Evolutionary conservation across 2,888 invertebrate genomes (phyloP).

Genomic region (Epinotia demarniana): DNA sequence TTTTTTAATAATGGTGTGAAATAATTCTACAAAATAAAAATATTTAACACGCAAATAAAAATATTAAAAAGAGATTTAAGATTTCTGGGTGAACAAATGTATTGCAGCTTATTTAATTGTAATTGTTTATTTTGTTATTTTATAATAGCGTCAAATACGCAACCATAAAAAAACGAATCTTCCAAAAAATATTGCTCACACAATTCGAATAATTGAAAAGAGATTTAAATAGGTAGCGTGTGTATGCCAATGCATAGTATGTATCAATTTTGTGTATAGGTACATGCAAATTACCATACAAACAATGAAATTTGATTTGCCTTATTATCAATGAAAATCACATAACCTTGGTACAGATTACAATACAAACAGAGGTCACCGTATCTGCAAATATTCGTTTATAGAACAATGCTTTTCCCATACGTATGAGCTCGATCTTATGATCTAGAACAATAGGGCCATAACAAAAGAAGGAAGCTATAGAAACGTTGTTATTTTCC

Average conservation of each 20-base stretch:
- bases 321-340: conserved; percentile 25
- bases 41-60: background rate
- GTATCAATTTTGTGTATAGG: conserved; percentile 1
- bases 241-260: background rate
- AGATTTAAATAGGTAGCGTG: background rate
- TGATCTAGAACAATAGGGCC: conserved; percentile 64
- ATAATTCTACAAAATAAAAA: background rate
- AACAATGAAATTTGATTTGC: conserved; percentile 28
- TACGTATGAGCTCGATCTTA: conserved; percentile 5
- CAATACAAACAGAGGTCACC: conserved; percentile 41
- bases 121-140: no score
- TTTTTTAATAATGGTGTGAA: background rate
- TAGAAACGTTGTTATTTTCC: conserved; percentile 54
- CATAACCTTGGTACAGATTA: conserved; percentile 36
- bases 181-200: background rate
- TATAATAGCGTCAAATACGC: no score
- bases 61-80: background rate
- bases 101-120: no score
- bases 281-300: conserved; percentile 42
- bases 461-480: conserved; percentile 70
- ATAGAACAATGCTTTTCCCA: conserved; percentile 36
- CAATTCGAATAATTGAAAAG: background rate
- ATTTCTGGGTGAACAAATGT: no score
- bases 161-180: no score
- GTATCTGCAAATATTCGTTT: conserved; percentile 29